Evolutionary conservation across 2,888 invertebrate genomes (phyloP), one percentile per base, ranked within the genome.

Genomic region (Allacma fusca): DNA sequence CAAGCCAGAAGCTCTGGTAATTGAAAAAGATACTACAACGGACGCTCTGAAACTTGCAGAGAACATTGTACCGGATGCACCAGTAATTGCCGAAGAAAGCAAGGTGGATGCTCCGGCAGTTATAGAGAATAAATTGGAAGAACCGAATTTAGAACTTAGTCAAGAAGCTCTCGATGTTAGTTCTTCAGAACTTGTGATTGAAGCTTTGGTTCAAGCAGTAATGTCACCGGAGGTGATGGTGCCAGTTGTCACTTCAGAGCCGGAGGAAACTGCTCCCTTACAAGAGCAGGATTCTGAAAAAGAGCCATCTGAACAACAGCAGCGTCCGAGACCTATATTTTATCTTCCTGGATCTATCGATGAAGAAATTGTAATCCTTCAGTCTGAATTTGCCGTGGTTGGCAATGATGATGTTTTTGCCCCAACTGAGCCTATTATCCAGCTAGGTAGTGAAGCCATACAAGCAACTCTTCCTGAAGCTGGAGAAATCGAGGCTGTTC

Each of bases 1-100:
- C 34, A 34, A 67, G 67, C 67, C 67, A 24, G 67, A 67, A 67
- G 28, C 67, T 67, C 28, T 24, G 4, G 67, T 21, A n/a, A 19
- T 16, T 64, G 67, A 29, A 2, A 7, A 67, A 21, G 28, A 67
- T 28, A 34, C 28, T 34, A 21, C 19, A 34, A 28, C 34, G 2
- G 67, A 67, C 7, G 67, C 34, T 67, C n/a, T 21, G 34, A 24
- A 26, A 24, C 21, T 62, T 62, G 62, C 62, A 24, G 13, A 23
- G 24, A 12, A 62, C 16, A 24, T 62, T 23, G 24, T 23, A 29
- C 24, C 21, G 28, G 67, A 40, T n/a, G 68, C 68, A 34, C 23
- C 23, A 29, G 19, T 21, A 67, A n/a, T 34, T 67, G 67, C 28
- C 21, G 67, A 67, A n/a, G 43, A 43, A 43, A 68, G 68, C 40